Evolutionary conservation across 92 coral and sea anemone species (phyloP).

Genomic region (Porites cylindrica): DNA sequence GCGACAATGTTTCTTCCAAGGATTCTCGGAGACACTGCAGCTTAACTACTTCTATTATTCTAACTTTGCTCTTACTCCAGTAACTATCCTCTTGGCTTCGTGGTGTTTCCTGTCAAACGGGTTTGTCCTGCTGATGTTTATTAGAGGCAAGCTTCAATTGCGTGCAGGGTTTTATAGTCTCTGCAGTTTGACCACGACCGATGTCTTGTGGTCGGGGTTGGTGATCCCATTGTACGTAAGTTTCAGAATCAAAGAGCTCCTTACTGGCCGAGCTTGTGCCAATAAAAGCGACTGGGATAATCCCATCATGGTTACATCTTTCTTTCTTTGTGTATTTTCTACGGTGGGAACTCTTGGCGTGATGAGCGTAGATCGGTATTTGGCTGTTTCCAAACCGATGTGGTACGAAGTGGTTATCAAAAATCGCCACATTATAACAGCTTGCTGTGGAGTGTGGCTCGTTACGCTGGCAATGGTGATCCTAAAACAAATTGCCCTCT

Average conservation of each 20-base stretch:
- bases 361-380: constrained; percentile 23
- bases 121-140: constrained; percentile 1
- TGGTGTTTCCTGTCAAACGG: constrained; percentile 29
- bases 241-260: neutral
- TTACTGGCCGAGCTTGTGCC: neutral
- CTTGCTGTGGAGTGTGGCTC: neutral
- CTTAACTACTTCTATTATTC: neutral
- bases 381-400: constrained; percentile 5
- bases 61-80: neutral
- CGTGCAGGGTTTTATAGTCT: neutral
- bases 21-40: constrained; percentile 1
- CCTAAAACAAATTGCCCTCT: neutral
- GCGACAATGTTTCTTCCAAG: neutral
- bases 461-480: neutral
- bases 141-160: neutral
- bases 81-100: neutral
- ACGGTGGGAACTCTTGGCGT: constrained; percentile 16
- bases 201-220: constrained; percentile 19
- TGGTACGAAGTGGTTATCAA: constrained; percentile 14
- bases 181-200: constrained; percentile 4
- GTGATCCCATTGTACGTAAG: neutral
- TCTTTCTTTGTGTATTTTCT: neutral
- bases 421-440: neutral
- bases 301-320: neutral
- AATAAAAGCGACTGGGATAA: constrained; percentile 5